phyloP scores from a whole-genome alignment of 2,797 vertebrate species.

The Podarcis siculus region DNA sequence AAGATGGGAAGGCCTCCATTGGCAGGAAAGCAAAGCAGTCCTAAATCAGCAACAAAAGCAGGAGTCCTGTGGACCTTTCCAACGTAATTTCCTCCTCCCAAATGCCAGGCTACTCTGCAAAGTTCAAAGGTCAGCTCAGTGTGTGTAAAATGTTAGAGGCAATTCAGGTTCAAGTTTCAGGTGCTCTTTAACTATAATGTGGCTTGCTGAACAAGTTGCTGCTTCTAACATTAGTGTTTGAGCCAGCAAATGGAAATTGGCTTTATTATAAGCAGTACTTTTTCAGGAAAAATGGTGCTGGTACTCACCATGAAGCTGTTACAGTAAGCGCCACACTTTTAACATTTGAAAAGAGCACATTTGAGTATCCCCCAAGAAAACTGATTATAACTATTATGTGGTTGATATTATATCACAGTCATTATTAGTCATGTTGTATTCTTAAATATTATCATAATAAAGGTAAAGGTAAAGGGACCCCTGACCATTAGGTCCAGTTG shows the following conservation, averaged over 20 bases:
- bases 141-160: slow-evolving; percentile 15
- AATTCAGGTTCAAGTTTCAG: background rate
- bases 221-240: background rate
- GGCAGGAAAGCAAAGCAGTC: slow-evolving; percentile 41
- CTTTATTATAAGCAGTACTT: background rate
- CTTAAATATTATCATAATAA: background rate
- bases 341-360: too few species aligned
- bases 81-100: background rate
- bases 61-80: background rate
- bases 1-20: background rate
- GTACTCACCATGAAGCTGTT: too few species aligned
- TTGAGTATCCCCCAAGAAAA: too few species aligned
- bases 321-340: too few species aligned
- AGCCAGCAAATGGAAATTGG: background rate
- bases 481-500: too few species aligned
- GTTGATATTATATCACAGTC: background rate
- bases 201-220: slow-evolving; percentile 21
- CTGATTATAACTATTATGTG: background rate
- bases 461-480: too few species aligned
- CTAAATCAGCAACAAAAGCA: slow-evolving; percentile 31
- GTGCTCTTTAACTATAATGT: background rate
- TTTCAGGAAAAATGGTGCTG: too few species aligned
- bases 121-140: background rate
- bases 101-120: slow-evolving; percentile 15
- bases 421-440: background rate